Evolutionary conservation across 2,113 vertebrate species (phyloP), one percentile per base, ranked within the genome.

Genomic region (Castor canadensis): DNA sequence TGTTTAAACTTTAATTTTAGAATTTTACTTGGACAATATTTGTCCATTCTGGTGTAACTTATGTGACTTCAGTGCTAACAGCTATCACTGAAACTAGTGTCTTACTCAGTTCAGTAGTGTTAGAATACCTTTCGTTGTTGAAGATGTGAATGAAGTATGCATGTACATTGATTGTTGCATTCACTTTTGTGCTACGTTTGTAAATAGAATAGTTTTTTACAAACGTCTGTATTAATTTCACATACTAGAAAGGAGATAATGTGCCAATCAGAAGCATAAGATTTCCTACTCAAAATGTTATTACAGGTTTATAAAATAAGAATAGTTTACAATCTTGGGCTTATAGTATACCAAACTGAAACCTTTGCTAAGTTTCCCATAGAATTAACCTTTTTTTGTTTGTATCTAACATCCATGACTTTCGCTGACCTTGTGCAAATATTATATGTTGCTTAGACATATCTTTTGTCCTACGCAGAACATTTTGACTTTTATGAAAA

Each of bases 161-260:
- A 99, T 99, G 99, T 99, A 98, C 98, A 99, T 99, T 97, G 97
- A 99, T 99, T 99, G 98, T 99, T 98, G 98, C 99, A 99, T 98
- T 99, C 99, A 99, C 98, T 99, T 98, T 99, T 99, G 99, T 99
- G 99, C 99, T 99, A 99, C 99, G 99, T 99, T 99, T 99, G 99
- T 99, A 99, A 99, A 99, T 99, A 99, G 98, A 99, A 97, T 99
- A 99, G 99, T 99, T 99, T 98, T 98, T 98, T 98, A 98, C 97
- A 98, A 98, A 98, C 89, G 97, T 98, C 98, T 98, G 80, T 94
- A 96, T 98, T 98, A 98, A 97, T 98, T 98, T 98, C 97, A 98
- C 97, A 96, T 96, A 98, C 98, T 97, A 97, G 98, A 98, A 98
- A 98, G 92, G 97, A 98, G 97, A 97, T 97, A 95, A 96, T 96